phyloP scores from a whole-genome alignment of 2,888 invertebrate species.

The Apeira syringaria region DNA sequence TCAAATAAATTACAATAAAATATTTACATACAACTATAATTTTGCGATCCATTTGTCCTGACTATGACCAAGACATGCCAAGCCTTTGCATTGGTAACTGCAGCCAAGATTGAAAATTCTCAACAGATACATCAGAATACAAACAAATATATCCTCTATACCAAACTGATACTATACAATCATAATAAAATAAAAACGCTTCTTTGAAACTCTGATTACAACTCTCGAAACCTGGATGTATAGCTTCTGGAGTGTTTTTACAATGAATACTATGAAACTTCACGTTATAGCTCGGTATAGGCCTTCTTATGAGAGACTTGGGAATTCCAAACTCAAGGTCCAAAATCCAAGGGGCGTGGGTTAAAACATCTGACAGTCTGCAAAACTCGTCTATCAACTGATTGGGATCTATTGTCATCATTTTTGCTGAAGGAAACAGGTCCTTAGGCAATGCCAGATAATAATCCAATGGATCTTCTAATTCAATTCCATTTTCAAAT shows the following conservation, averaged over 20 bases:
- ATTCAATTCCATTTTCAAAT: neutral
- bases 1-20: too few species aligned
- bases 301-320: conserved; percentile 44
- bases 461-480: conserved; percentile 39
- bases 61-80: conserved; percentile 66
- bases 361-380: conserved; percentile 40
- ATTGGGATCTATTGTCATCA: conserved; percentile 56
- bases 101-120: conserved; percentile 64
- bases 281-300: conserved; percentile 56
- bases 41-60: too few species aligned
- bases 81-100: conserved; percentile 51
- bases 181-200: conserved; percentile 56
- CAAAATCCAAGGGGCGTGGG: conserved; percentile 54
- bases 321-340: conserved; percentile 65
- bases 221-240: conserved; percentile 62
- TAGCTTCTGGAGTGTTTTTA: conserved; percentile 52
- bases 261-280: conserved; percentile 58
- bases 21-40: too few species aligned
- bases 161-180: conserved; percentile 57
- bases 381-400: conserved; percentile 62
- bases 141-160: conserved; percentile 53
- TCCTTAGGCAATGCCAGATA: conserved; percentile 54
- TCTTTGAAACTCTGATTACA: conserved; percentile 55
- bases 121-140: conserved; percentile 53
- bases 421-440: conserved; percentile 56